Percentiles rank a stretch among this genome's conserved stretches.
phyloP scores from a whole-genome alignment of 2,888 invertebrate genomes.

The Cacoxenus indagator region DNA sequence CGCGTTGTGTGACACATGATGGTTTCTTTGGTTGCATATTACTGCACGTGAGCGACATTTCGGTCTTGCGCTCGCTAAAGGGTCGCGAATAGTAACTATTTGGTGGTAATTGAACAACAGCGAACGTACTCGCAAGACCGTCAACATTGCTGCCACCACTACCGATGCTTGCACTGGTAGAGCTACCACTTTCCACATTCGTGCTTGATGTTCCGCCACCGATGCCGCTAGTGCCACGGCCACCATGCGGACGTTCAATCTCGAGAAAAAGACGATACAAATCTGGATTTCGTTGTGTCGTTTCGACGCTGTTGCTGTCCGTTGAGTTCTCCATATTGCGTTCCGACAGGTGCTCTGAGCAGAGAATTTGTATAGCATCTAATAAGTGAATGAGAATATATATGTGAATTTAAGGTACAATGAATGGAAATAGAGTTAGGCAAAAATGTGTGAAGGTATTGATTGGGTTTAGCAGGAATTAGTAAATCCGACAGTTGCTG shows the following conservation, averaged over 20 bases:
- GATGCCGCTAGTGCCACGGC: neutral
- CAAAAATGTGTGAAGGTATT: too few species aligned
- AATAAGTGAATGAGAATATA: constrained; percentile 1
- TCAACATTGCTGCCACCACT: constrained; percentile 9
- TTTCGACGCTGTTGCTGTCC: neutral
- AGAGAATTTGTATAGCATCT: constrained; percentile 8
- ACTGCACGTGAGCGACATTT: constrained; percentile 43
- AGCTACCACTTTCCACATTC: constrained; percentile 16
- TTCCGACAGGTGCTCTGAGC: neutral
- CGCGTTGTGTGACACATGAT: constrained; percentile 77
- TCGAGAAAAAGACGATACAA: constrained; percentile 7
- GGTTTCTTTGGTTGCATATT: constrained; percentile 55
- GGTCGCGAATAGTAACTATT: constrained; percentile 59
- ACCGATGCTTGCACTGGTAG: constrained; percentile 6
- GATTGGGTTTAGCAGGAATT: neutral
- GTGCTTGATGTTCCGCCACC: neutral
- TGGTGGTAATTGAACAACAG: constrained; percentile 46
- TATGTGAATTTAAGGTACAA: neutral
- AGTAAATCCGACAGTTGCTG: too few species aligned
- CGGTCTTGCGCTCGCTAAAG: constrained; percentile 55
- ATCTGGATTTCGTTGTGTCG: neutral
- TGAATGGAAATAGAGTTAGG: neutral
- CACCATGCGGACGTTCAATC: neutral
- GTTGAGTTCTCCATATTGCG: neutral
- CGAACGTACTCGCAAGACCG: neutral